Evolutionary conservation across 2,113 vertebrate species (phyloP).

Genomic region (Galemys pyrenaicus): DNA sequence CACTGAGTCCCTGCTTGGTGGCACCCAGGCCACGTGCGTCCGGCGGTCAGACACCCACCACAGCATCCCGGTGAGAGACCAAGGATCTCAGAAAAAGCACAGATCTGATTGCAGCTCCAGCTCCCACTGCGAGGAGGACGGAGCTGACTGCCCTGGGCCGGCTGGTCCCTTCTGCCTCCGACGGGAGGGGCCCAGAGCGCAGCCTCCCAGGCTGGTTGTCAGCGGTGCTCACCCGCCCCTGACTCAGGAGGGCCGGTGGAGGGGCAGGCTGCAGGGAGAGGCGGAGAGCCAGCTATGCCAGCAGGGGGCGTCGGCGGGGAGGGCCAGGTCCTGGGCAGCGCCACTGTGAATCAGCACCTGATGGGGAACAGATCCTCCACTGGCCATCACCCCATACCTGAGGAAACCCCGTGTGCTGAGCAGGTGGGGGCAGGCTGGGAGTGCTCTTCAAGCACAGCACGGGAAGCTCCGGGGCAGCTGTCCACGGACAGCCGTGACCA

Average conservation of each 20-base stretch:
- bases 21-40: too few relatives aligned
- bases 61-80: neutral
- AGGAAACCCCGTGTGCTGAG: neutral
- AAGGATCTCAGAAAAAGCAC: neutral
- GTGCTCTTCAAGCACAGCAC: neutral
- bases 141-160: neutral
- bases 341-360: neutral
- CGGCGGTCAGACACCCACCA: neutral
- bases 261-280: neutral
- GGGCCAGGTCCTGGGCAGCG: neutral
- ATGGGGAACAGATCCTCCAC: rapidly evolving
- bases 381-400: neutral
- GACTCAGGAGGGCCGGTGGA: too few relatives aligned
- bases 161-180: neutral
- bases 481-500: neutral
- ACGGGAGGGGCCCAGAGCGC: neutral
- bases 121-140: neutral
- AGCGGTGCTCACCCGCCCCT: neutral
- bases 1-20: neutral
- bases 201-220: neutral
- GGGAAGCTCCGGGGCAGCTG: neutral
- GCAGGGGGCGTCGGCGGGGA: neutral
- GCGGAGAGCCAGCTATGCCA: neutral
- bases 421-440: neutral
- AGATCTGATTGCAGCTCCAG: neutral